Evolutionary conservation across 2,888 invertebrate species (phyloP), one percentile per base, ranked within the genome.

Genomic region (Ametastegia equiseti): DNA sequence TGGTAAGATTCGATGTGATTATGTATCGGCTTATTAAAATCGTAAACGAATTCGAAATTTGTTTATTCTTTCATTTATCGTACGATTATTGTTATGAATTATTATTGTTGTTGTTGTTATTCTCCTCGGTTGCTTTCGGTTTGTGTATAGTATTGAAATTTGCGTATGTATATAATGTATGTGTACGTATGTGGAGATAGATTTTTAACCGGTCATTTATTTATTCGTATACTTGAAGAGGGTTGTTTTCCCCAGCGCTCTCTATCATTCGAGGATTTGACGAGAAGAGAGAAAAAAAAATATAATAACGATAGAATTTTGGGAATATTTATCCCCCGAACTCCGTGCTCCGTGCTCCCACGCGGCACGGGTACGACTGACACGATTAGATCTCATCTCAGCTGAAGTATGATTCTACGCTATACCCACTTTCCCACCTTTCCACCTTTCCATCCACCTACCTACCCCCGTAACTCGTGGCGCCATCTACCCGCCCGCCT

Each of bases 281-380:
- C 13, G 15, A 30, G 30, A 30, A 30, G 27, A 0, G 30, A 0
- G 30, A 27, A 30, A 19, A 2, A 54, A 19, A 54, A n/a, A n/a
- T n/a, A n/a, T n/a, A n/a, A n/a, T n/a, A n/a, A n/a, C n/a, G n/a
- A n/a, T n/a, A n/a, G n/a, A n/a, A n/a, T n/a, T 42, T 42, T 42
- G 42, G 42, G 42, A 42, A 42, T 42, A 42, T 9, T 6, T 42
- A 5, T 5, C 42, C 30, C 27, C n/a, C n/a, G n/a, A n/a, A n/a
- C 15, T 30, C 42, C 15, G 27, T 47, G 27, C 39, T 15, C 75
- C 50, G n/a, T 19, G 23, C 1, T 39, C 39, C 19, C 75, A 50
- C 75, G 75, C 75, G 75, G 75, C 33, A 36, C 50, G 75, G 75
- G 75, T 33, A 50, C 75, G 75, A 75, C 75, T 75, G 75, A 75